Percentiles rank a stretch among this genome's conserved stretches.
Conservation (phyloP, 2,888 invertebrate genomes). For the Pollenia angustigena region DNA sequence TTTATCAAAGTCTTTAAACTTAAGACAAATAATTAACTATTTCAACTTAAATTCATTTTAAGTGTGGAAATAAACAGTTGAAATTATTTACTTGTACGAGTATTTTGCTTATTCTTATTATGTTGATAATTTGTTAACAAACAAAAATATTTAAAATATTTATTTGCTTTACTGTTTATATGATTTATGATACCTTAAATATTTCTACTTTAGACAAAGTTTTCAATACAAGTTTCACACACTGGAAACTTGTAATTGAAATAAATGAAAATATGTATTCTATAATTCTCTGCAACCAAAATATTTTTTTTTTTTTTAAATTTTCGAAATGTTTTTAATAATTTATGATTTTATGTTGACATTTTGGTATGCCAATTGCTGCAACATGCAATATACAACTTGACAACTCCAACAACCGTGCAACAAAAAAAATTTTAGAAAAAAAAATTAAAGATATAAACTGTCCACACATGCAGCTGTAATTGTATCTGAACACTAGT, state of each 20-base stretch:
- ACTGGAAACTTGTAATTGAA: conserved; percentile 20
- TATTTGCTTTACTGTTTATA: conserved; percentile 35
- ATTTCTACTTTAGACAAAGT: background rate
- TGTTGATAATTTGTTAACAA: conserved; percentile 46
- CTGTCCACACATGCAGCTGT: conserved; percentile 64
- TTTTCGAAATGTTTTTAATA: conserved; percentile 46
- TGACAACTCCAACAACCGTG: conserved; percentile 51
- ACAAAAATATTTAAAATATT: conserved; percentile 52
- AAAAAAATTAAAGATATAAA: conserved; percentile 1
- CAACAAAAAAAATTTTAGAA: conserved; percentile 5
- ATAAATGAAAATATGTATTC: conserved; percentile 8
- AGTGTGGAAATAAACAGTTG: too few relatives aligned
- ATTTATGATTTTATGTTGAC: conserved; percentile 72
- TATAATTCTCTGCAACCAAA: conserved; percentile 3
- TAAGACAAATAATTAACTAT: background rate
- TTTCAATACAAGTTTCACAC: background rate
- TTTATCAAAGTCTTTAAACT: conserved; percentile 19
- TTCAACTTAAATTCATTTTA: background rate
- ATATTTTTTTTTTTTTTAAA: conserved; percentile 17
- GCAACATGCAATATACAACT: conserved; percentile 48
- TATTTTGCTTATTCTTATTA: conserved; percentile 25
- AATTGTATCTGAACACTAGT: conserved; percentile 65
- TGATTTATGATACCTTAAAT: conserved; percentile 58
- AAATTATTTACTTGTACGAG: too few relatives aligned
- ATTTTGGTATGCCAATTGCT: conserved; percentile 71